Evolutionary conservation across 2,888 invertebrate genomes (phyloP), one percentile per base, ranked within the genome.

Genomic region (Dichetophora obliterata): DNA sequence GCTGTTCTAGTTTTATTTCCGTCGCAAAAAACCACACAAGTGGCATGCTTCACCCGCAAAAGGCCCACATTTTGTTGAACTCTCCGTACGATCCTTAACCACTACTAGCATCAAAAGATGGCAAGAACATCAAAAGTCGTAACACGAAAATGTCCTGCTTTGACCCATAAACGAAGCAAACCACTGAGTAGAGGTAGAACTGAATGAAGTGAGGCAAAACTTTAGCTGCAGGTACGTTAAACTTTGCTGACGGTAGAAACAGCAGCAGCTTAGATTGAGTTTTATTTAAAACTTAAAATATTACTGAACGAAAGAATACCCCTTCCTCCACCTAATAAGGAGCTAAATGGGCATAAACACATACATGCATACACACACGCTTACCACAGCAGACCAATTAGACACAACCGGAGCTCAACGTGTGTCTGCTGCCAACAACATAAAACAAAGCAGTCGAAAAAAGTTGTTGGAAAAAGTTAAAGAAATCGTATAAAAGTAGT

Each of bases 131-230:
- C 14, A 19, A 24, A 57, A 34, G n/a, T 31, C 14, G 9, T n/a
- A 52, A 50, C 75, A 78, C 75, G 61, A 31, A 75, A 79, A 78
- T 77, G 72, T 79, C 78, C 79, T 79, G 76, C 75, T 50, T 75
- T 83, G 82, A 81, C 82, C 81, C 77, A 82, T 79, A 81, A 80
- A 81, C 77, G n/a, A 34, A 34, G 43, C 24, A 52, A 1, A 59
- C 66, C 43, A 43, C 43, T 43, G 43, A 43, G 43, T 11, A 66
- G 34, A 31, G 34, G 31, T 66, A 34, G 31, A 31, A 22, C 66
- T 66, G 52, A 75, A 79, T 66, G 52, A 75, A 79, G 68, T 54
- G 52, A 61, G 37, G 11, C 5, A 4, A 37, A 66, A 34, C 34
- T 63, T 34, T 37, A 31, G 34, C 43, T 43, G 43, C 14, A 11